A percentile compares a stretch with the other conserved stretches of the same genome.
phyloP scores from a whole-genome alignment of 2,888 invertebrate species.

The Noctua fimbriata region DNA sequence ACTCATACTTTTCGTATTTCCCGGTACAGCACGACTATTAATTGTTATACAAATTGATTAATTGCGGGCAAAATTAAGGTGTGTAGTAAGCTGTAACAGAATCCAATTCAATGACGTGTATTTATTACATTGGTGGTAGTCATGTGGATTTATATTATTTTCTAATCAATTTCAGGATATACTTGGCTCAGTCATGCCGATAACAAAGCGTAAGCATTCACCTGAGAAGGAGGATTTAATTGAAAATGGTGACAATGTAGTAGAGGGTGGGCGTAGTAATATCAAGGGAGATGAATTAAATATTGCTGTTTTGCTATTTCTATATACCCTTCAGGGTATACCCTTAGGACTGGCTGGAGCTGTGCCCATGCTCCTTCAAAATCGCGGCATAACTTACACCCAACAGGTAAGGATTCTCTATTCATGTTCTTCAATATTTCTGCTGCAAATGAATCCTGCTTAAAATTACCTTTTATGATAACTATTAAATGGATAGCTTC shows the following conservation, averaged over 20 bases:
- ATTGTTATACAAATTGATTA: constrained; percentile 35
- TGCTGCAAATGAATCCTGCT: constrained; percentile 24
- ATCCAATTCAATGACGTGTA: constrained; percentile 81
- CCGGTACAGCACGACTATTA: constrained; percentile 14
- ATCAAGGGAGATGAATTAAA: constrained; percentile 94
- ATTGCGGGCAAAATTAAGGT: constrained; percentile 84
- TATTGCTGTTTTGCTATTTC: constrained; percentile 96
- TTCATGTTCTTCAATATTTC: constrained; percentile 20
- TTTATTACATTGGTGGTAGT: constrained; percentile 72
- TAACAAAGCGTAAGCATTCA: constrained; percentile 85
- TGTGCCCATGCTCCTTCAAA: constrained; percentile 98
- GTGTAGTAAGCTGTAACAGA: constrained; percentile 53
- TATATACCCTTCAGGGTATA: constrained; percentile 98
- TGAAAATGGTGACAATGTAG: constrained; percentile 82
- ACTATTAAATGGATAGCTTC: constrained; percentile 41
- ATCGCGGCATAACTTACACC: constrained; percentile 97
- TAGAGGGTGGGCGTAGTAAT: constrained; percentile 81
- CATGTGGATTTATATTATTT: constrained; percentile 51
- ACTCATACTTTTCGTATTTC: constrained; percentile 18
- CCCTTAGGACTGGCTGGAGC: constrained; percentile 98
- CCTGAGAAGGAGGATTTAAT: constrained; percentile 83
- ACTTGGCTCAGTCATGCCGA: constrained; percentile 81
- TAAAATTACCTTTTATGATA: constrained; percentile 37
- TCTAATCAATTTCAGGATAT: constrained; percentile 76
- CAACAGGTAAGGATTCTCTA: constrained; percentile 92